Evolutionary conservation across 2,888 invertebrate species (phyloP).

Genomic region (Venustoraphidia nigricollis): DNA sequence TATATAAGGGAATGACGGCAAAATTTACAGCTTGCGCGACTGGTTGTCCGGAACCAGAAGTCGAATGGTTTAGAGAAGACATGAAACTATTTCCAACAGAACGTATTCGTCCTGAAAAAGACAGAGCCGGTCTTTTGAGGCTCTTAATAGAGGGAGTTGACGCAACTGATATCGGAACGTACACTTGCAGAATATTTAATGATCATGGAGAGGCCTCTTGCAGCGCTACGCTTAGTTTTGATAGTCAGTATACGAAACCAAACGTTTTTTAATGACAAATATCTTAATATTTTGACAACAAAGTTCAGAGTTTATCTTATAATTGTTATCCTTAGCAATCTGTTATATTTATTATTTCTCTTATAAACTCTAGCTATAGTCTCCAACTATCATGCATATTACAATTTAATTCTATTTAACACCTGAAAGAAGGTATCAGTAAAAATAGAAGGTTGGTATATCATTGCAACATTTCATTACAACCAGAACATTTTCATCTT

Average conservation of each 20-base stretch:
- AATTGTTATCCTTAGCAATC: too few relatives aligned
- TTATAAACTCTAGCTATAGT: too few relatives aligned
- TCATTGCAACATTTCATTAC: too few relatives aligned
- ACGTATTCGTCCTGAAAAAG: constrained; percentile 67
- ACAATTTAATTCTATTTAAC: too few relatives aligned
- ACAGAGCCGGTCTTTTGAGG: constrained; percentile 66
- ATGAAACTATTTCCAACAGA: constrained; percentile 67
- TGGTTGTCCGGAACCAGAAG: constrained; percentile 75
- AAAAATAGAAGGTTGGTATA: too few relatives aligned
- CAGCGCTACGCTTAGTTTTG: constrained; percentile 62
- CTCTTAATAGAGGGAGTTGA: constrained; percentile 65
- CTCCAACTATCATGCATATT: too few relatives aligned
- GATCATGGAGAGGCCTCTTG: constrained; percentile 72
- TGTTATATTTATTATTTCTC: too few relatives aligned
- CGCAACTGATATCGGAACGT: constrained; percentile 70
- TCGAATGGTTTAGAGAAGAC: constrained; percentile 73
- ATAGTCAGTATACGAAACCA: constrained; percentile 39
- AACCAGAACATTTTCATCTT: too few relatives aligned
- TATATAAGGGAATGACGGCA: constrained; percentile 74
- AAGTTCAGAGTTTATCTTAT: too few relatives aligned
- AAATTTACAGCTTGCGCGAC: constrained; percentile 88
- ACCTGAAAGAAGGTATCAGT: too few relatives aligned
- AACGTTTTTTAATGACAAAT: too few relatives aligned
- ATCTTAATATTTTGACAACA: too few relatives aligned
- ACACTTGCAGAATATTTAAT: constrained; percentile 69